Evolutionary conservation across 2,888 invertebrate genomes (phyloP).

Genomic region (Eulithis testata): DNA sequence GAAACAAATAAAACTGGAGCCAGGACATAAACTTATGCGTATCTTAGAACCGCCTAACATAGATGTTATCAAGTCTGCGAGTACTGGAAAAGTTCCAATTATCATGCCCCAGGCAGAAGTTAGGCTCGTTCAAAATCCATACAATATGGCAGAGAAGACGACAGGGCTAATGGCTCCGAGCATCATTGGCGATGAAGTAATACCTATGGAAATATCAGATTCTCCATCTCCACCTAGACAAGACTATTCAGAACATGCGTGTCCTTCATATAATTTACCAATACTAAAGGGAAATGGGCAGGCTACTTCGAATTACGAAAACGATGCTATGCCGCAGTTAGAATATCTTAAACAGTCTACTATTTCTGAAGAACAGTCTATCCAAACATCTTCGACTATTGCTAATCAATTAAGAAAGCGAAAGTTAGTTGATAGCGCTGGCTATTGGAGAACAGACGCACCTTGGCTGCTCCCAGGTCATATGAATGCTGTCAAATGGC

Average conservation of each 20-base stretch:
- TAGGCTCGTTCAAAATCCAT: not conserved
- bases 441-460: conserved; percentile 8
- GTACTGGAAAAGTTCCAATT: not conserved
- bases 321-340: not conserved
- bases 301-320: not conserved
- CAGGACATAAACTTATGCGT: not conserved
- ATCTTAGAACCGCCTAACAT: not conserved
- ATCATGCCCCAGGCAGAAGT: not conserved
- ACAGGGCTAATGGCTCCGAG: not conserved
- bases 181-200: not conserved
- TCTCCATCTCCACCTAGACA: no score
- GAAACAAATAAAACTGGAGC: not conserved
- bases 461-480: conserved; percentile 8
- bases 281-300: not conserved
- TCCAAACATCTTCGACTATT: not conserved
- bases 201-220: not conserved
- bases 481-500: not conserved
- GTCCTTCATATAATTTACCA: not conserved
- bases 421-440: not conserved
- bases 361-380: not conserved
- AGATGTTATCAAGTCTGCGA: not conserved
- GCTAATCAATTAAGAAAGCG: not conserved
- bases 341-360: not conserved
- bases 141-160: not conserved
- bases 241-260: not conserved